These are phyloP conservation scores for Daphoenositta chrysoptera DNA, from an alignment of 2,113 vertebrate genomes.

Conservation along the genomic window DNA sequence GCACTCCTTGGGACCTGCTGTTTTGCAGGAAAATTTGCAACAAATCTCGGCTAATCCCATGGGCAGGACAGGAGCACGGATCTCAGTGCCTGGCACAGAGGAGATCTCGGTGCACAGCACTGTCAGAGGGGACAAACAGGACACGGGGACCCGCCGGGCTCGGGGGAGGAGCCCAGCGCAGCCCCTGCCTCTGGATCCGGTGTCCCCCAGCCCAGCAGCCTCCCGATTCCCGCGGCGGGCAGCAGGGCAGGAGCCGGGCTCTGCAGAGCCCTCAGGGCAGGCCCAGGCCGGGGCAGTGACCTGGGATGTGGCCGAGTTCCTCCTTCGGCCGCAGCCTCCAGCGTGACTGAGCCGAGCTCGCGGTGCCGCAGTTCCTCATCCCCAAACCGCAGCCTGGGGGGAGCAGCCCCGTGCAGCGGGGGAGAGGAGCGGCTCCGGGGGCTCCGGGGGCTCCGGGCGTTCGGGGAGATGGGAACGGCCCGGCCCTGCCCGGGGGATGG, in stretches of 20 bases:
- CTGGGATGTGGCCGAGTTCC: constrained; percentile 14
- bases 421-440: not conserved
- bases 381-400: not conserved
- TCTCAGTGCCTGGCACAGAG: not conserved
- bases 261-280: not conserved
- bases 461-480: accelerated
- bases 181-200: accelerated
- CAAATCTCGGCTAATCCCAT: not conserved
- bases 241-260: not conserved
- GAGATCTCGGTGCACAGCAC: too few relatives aligned
- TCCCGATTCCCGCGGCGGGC: not conserved
- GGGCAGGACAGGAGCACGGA: not conserved
- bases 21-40: not conserved
- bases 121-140: not conserved
- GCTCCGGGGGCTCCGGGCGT: not conserved
- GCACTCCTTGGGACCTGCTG: not conserved
- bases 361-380: constrained; percentile 6
- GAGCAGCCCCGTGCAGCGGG: not conserved
- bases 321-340: constrained; percentile 12
- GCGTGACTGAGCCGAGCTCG: not conserved
- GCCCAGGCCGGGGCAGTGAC: not conserved
- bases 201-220: not conserved
- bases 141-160: not conserved
- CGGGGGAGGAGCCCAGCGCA: not conserved
- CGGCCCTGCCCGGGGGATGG: not conserved